phyloP scores from a whole-genome alignment of 2,888 invertebrate species.

The Cheilosia grossa region DNA sequence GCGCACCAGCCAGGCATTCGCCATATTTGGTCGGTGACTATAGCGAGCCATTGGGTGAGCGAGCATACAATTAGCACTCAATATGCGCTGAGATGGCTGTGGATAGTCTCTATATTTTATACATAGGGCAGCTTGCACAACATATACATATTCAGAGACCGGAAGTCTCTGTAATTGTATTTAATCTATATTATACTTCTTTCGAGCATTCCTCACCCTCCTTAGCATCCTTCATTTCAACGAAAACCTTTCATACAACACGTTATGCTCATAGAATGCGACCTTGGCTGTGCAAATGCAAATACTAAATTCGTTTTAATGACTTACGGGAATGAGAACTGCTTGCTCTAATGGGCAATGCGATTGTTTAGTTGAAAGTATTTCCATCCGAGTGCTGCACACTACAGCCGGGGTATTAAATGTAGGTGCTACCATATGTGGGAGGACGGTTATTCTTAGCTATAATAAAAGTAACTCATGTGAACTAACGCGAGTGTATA shows the following conservation, averaged over 20 bases:
- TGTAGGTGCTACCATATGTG: constrained; percentile 62
- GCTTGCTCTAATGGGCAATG: constrained; percentile 5
- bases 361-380: constrained; percentile 30
- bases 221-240: not conserved
- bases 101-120: not conserved
- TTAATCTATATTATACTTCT: not conserved
- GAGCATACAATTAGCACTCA: constrained; percentile 39
- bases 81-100: constrained; percentile 20
- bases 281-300: constrained; percentile 34
- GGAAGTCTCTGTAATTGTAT: not conserved
- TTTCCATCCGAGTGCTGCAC: not conserved
- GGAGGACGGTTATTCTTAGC: constrained; percentile 39
- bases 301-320: constrained; percentile 49
- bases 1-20: constrained; percentile 15
- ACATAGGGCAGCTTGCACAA: constrained; percentile 9
- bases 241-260: not conserved
- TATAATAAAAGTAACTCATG: constrained; percentile 48
- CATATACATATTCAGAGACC: not conserved
- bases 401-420: constrained; percentile 5
- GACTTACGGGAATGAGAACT: constrained; percentile 30
- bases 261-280: constrained; percentile 1
- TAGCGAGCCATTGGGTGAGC: constrained; percentile 4
- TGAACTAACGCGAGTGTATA: constrained; percentile 49
- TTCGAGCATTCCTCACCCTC: not conserved
- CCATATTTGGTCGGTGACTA: constrained; percentile 3